phyloP scores from a whole-genome alignment of 2,113 vertebrate genomes.

The Pao palembangensis region DNA sequence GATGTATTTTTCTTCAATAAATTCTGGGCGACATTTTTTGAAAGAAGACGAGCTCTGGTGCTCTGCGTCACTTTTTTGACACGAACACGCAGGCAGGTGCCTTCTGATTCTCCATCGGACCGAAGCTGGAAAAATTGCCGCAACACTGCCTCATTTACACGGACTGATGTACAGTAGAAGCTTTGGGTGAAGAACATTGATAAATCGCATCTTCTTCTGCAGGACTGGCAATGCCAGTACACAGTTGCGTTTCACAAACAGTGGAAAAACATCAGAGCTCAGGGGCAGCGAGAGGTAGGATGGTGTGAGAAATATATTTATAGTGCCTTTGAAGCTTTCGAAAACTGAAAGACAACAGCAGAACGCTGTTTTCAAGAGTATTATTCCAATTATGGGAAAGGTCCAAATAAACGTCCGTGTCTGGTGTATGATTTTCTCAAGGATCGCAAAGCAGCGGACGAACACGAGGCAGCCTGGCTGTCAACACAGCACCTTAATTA shows the following conservation, averaged over 20 bases:
- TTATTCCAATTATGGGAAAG: neutral
- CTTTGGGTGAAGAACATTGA: too few species aligned
- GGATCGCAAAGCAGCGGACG: slow-evolving; percentile 3
- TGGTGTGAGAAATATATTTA: neutral
- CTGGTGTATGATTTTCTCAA: slow-evolving; percentile 6
- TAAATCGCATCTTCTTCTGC: too few species aligned
- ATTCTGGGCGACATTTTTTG: too few species aligned
- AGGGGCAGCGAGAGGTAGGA: neutral
- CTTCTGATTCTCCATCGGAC: too few species aligned
- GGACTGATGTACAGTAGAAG: too few species aligned
- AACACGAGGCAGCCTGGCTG: slow-evolving; percentile 43
- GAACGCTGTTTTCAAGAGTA: neutral
- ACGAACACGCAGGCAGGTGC: too few species aligned
- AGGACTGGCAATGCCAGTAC: slow-evolving; percentile 24
- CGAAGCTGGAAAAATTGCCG: too few species aligned
- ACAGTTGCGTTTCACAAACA: slow-evolving; percentile 24
- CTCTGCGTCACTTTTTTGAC: too few species aligned
- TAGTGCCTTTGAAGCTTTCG: neutral
- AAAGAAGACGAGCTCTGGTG: too few species aligned
- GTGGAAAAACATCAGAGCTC: slow-evolving; percentile 10
- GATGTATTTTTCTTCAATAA: too few species aligned
- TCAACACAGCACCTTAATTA: slow-evolving; percentile 68
- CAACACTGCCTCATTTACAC: too few species aligned
- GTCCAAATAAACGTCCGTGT: slow-evolving; percentile 3
- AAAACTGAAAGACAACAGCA: neutral